A percentile compares a stretch with the other conserved stretches of the same genome.
Conservation (phyloP, 2,797 vertebrate genomes). For the Aulostomus chinensis region DNA sequence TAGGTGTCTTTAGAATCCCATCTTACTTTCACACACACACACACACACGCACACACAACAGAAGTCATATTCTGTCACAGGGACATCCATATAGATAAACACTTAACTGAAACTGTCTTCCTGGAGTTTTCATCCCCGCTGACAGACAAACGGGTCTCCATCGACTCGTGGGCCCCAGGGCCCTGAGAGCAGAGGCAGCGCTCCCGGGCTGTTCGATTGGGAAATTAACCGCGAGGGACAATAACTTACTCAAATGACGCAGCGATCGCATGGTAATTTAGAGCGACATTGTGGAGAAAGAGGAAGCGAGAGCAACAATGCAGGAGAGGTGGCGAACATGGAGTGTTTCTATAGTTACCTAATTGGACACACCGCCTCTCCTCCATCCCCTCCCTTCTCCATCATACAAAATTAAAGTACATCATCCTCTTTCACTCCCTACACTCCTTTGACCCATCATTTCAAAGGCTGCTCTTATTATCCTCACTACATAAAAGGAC, state of each 20-base stretch:
- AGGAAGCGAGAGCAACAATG: constrained; percentile 1
- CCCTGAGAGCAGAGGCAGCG: constrained; percentile 6
- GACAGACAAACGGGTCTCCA: constrained; percentile 54
- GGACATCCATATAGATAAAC: constrained; percentile 21
- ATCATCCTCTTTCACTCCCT: constrained; percentile 23
- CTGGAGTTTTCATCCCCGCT: constrained; percentile 37
- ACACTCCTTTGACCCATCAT: constrained; percentile 33
- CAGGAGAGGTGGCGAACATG: constrained; percentile 18
- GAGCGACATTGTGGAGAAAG: constrained; percentile 1
- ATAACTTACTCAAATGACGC: constrained; percentile 53
- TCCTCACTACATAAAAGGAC: constrained; percentile 41
- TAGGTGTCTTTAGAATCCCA: too few species aligned
- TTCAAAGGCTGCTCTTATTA: constrained; percentile 47
- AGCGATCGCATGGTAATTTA: background rate
- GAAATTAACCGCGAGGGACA: constrained; percentile 54
- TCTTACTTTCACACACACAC: too few species aligned
- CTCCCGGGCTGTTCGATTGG: constrained; percentile 32
- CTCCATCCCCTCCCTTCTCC: background rate
- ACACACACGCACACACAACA: too few species aligned
- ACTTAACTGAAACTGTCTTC: background rate
- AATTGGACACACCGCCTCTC: constrained; percentile 34
- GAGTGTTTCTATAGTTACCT: constrained; percentile 58
- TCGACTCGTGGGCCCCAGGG: constrained; percentile 29
- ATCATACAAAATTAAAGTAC: constrained; percentile 42
- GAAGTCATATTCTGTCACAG: too few species aligned